Evolutionary conservation across 1,140 invertebrate species (phyloP), one percentile per base, ranked within the genome.

Genomic region (Tribolium castaneum): DNA sequence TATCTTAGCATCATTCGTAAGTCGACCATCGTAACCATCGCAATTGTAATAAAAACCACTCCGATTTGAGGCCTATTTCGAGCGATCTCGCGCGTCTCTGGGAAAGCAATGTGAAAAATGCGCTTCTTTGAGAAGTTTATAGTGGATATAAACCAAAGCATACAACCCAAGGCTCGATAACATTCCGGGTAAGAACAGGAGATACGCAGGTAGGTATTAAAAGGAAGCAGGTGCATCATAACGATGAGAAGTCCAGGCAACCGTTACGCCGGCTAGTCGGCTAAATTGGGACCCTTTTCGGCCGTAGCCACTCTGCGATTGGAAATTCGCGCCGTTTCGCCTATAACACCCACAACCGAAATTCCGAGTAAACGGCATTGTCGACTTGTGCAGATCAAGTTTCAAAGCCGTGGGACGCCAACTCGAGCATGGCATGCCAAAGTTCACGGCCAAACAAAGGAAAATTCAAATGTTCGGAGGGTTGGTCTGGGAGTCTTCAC

Each of bases 221-320:
- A 54, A 78, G 77, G 77, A 78, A 78, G 73, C 77, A 78, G 77
- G 77, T 78, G 77, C 77, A 78, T 75, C 52, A 75, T 54, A 54
- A 51, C 70, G 12, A 74, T 78, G 45, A 66, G 59, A 66, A 66
- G 59, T 66, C 59, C 70, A 25, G 51, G 22, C 51, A 56, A 72
- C 39, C 70, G 76, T 78, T 78, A 56, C 70, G 76, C 49, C 74
- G 30, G 76, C 59, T 66, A 35, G 25, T 66, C 59, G 14, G 30
- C 12, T 22, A 66, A 39, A 66, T 66, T 35, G 59, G 14, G 6
- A 66, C 59, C 59, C 59, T 62, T 56, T 62, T 62, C 56, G 10
- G 14, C 9, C 3, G 49, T 50, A 50, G 13, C 5, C 13, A 50
- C 1, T 25, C 22, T 25, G 12, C 1, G 1, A 50, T 12, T 50